Evolutionary conservation across 2,113 vertebrate species (phyloP).

Genomic region (Egretta garzetta): DNA sequence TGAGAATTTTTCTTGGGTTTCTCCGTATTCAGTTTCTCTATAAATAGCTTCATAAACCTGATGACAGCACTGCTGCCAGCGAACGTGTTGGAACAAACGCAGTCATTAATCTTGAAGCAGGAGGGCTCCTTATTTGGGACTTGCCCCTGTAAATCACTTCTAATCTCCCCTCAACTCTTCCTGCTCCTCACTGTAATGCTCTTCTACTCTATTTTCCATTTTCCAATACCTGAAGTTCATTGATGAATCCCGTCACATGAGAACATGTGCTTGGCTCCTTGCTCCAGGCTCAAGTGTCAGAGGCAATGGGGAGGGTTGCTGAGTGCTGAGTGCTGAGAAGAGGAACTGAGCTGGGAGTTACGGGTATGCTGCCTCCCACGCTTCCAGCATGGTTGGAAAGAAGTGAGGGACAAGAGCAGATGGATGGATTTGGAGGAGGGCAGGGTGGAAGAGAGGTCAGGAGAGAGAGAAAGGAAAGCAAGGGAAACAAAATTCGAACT

Average conservation of each 20-base stretch:
- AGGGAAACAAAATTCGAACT: constrained; percentile 36
- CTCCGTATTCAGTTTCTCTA: constrained; percentile 35
- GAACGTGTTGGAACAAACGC: constrained; percentile 26
- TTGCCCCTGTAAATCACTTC: constrained; percentile 10
- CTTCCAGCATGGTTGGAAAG: constrained; percentile 2
- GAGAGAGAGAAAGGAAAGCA: constrained; percentile 37
- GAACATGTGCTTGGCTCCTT: background rate
- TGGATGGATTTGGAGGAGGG: constrained; percentile 58
- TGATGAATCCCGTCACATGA: background rate
- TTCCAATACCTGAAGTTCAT: background rate
- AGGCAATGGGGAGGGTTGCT: background rate
- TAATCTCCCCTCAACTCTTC: background rate
- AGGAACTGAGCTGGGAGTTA: background rate
- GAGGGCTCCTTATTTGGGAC: constrained; percentile 3
- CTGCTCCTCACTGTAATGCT: background rate
- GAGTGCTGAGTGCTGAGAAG: background rate
- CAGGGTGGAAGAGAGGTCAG: constrained; percentile 37
- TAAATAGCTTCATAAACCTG: constrained; percentile 55
- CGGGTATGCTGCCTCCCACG: background rate
- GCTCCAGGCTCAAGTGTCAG: background rate
- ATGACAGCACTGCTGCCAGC: constrained; percentile 4
- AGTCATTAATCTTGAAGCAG: background rate
- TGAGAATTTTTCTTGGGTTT: constrained; percentile 35
- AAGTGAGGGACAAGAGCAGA: constrained; percentile 66
- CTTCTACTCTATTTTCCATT: background rate